phyloP scores from a whole-genome alignment of 2,888 invertebrate species.

The Platypus cylindrus region DNA sequence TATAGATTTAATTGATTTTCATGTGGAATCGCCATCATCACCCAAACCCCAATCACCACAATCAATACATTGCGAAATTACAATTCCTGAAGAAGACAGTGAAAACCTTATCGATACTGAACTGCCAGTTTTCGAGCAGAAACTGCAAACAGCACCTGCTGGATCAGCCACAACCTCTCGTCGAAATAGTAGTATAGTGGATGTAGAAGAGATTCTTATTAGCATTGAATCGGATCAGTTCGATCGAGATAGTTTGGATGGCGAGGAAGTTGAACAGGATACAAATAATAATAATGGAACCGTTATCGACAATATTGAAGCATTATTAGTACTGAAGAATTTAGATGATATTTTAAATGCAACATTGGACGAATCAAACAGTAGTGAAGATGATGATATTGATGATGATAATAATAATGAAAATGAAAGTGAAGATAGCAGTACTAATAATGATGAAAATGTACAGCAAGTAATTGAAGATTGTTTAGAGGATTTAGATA shows the following conservation, averaged over 20 bases:
- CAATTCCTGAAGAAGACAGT: slow-evolving; percentile 16
- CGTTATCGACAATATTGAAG: slow-evolving; percentile 21
- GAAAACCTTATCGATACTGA: slow-evolving; percentile 32
- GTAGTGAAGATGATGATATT: slow-evolving; percentile 35
- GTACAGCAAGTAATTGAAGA: slow-evolving; percentile 18
- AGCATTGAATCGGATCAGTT: slow-evolving; percentile 23
- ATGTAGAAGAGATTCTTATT: slow-evolving; percentile 32
- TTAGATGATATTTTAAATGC: slow-evolving; percentile 45
- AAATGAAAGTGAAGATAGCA: slow-evolving; percentile 16
- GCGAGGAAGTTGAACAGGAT: slow-evolving; percentile 9
- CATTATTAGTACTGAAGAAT: slow-evolving; percentile 44
- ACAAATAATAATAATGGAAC: slow-evolving; percentile 4
- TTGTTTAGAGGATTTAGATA: slow-evolving; percentile 41
- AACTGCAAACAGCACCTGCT: slow-evolving; percentile 25
- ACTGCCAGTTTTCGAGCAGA: slow-evolving; percentile 29
- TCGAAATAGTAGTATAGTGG: slow-evolving; percentile 24
- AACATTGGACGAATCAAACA: slow-evolving; percentile 19
- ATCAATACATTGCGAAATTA: slow-evolving; percentile 1
- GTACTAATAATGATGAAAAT: slow-evolving; percentile 24
- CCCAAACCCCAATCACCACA: slow-evolving; percentile 17
- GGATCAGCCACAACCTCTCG: slow-evolving; percentile 6
- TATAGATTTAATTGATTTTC: slow-evolving; percentile 30
- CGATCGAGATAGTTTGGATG: slow-evolving; percentile 13
- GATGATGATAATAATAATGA: slow-evolving; percentile 25
- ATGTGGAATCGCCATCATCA: slow-evolving; percentile 28